Percentiles rank a stretch among this genome's conserved stretches.
Conservation (phyloP, 2,888 invertebrate species). For the Hololepta plana region DNA sequence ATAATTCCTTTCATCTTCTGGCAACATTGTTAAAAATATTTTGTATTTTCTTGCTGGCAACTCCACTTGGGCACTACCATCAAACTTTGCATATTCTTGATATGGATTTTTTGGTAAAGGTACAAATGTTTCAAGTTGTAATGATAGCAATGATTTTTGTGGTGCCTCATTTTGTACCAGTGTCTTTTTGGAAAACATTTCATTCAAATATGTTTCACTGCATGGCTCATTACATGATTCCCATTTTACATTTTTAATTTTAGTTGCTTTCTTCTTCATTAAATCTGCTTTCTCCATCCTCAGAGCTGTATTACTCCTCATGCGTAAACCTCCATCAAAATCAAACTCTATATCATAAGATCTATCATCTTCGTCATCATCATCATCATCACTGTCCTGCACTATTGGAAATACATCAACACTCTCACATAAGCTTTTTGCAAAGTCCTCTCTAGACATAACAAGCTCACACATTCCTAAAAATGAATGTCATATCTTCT, state of each 20-base stretch:
- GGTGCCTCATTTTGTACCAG: slow-evolving; percentile 16
- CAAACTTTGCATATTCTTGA: slow-evolving; percentile 77
- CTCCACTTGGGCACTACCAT: slow-evolving; percentile 70
- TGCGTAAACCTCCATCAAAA: slow-evolving; percentile 37
- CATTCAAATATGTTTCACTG: slow-evolving; percentile 37
- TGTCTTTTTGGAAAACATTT: slow-evolving; percentile 37
- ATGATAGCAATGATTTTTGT: slow-evolving; percentile 45
- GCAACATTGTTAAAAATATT: slow-evolving; percentile 79
- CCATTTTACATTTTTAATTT: slow-evolving; percentile 61
- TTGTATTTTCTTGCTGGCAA: slow-evolving; percentile 67
- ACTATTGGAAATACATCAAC: slow-evolving; percentile 53
- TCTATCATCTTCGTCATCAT: slow-evolving; percentile 48
- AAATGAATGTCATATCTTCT: slow-evolving; percentile 5
- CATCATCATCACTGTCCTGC: slow-evolving; percentile 61
- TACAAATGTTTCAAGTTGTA: slow-evolving; percentile 59
- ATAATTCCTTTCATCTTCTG: slow-evolving; percentile 62
- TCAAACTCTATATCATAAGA: slow-evolving; percentile 66
- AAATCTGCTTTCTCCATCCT: slow-evolving; percentile 77
- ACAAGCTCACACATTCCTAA: slow-evolving; percentile 78
- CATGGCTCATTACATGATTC: slow-evolving; percentile 34
- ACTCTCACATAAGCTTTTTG: slow-evolving; percentile 36
- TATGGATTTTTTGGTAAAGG: slow-evolving; percentile 71
- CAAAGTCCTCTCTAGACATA: slow-evolving; percentile 70
- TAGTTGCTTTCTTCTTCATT: slow-evolving; percentile 61
- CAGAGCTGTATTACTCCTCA: slow-evolving; percentile 76